Evolutionary conservation across 2,888 invertebrate genomes (phyloP), one percentile per base, ranked within the genome.

Genomic region (Piscicola geometra): DNA sequence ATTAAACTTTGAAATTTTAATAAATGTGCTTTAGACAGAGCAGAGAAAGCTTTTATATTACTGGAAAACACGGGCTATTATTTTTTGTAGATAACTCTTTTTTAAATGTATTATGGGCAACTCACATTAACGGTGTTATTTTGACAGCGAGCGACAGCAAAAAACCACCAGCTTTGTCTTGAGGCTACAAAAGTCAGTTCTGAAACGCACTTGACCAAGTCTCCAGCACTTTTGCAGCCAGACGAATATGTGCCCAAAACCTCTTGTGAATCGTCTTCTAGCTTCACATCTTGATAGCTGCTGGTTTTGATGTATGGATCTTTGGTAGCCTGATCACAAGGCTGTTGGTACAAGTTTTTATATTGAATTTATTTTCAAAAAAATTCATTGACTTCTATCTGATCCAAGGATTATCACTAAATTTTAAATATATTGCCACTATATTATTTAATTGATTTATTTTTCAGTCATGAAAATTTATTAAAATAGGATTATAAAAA

Each of bases 91-190:
- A n/a, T n/a, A n/a, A n/a, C n/a, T n/a, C n/a, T n/a, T n/a, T n/a
- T n/a, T n/a, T n/a, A n/a, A 15, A 41, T 41, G 41, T 41, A 41
- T 41, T 41, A n/a, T n/a, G n/a, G n/a, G n/a, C n/a, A n/a, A n/a
- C 35, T 12, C 0, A 73, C 73, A 35, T 56, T 30, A 1, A 69
- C 35, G 28, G 41, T 74, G 5, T 73, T 32, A 32, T 67, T 72
- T 5, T 70, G 77, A 83, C 93, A 94, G 82, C 92, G 92, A 79
- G 92, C 91, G 50, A 93, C 86, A 0, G 92, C 94, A 47, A 96
- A 89, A 82, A 93, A 96, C 95, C 96, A 96, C 95, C 95, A 96
- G 36, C 95, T 86, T 82, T 93, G 93, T 72, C 95, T 88, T 0
- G 91, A 89, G 0, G 93, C 92, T 1, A 90, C 86, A 84, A 94